Evolutionary conservation across 2,888 invertebrate species (phyloP), one percentile per base, ranked within the genome.

Genomic region (Odontomyia ornata): DNA sequence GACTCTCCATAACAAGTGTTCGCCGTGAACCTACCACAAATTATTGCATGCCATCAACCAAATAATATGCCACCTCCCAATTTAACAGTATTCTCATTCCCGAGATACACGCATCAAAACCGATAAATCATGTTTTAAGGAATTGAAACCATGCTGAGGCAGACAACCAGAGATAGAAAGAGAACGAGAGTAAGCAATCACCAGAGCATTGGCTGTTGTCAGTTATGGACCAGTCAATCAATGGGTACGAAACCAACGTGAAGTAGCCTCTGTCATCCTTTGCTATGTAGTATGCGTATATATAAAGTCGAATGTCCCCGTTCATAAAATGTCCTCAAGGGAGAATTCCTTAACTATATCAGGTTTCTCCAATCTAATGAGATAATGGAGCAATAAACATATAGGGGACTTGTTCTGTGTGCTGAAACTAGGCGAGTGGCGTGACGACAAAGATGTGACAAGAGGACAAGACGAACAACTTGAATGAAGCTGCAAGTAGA

Each of bases 321-420:
- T 28, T 28, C 64, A 30, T 64, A 64, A 64, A 64, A 64, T 15
- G 11, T 30, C 13, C 52, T 15, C 5, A 13, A 43, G 27, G 18
- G 69, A 23, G 46, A 71, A 71, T 25, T 71, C 27, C 27, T 30
- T 52, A 27, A 11, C 25, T 1, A 21, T 47, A 71, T 47, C 47
- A 47, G 47, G 25, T 47, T 25, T 71, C 47, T 18, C 47, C 47
- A 47, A 71, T 47, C 69, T 71, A 71, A 71, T 71, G 69, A 71
- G 25, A 71, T 71, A 71, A 71, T 71, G 27, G 69, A 47, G 47
- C 27, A 9, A 71, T 71, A 71, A 71, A 71, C 46, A 71, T 71
- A 46, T 47, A 47, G n/a, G 15, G 21, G 30, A 64, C 30, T 27
- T 23, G 30, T 27, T 64, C 64, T 28, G 28, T 64, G 27, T 64